Base-by-base conservation (phyloP, 2,888 invertebrate genomes). In the Penaeus monodon region DNA sequence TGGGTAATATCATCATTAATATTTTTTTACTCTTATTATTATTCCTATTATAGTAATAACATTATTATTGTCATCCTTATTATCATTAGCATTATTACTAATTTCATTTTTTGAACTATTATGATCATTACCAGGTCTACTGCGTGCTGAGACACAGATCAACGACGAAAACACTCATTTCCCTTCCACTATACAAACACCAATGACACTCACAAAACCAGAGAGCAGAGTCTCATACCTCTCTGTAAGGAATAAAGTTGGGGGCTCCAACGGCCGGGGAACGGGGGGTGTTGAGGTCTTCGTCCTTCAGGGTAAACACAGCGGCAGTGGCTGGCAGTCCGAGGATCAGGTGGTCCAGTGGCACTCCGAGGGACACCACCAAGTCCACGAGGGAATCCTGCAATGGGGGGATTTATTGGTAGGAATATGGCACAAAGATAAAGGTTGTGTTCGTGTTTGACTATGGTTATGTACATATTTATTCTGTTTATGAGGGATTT, bases 361-460 rank as follows among this genome's bases (percentile, higher is more conserved):
- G 94, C n/a, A 95, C 94, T 88, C 96, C 95, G 77, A 96, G 93
- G 38, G 96, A 95, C 0, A 94, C 94, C 14, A 95, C 94, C 84
- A 96, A 93, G 92, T 96, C 96, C 80, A 96, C 95, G 78, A 96
- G 94, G 77, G 96, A 96, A 92, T 96, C 96, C 95, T 95, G 92
- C 64, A 63, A 24, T 65, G 22, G 44, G 20, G 24, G 2, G 57
- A n/a, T 49, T 4, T 14, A 38, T 3, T 14, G 20, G 74, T 24
- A 33, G 38, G 74, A 24, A 20, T 38, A 20, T 24, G 74, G 12
- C 22, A 33, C 3, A 29, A 8, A 27, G 8, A 29, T 49, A 14
- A 49, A 49, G 49, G 0, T 57, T 20, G 44, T 44, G 44, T 44
- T 57, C 57, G 33, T 33, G n/a, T 22, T 27, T 27, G 20, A 38